phyloP scores from a whole-genome alignment of 2,113 vertebrate genomes.

The Furnarius figulus region DNA sequence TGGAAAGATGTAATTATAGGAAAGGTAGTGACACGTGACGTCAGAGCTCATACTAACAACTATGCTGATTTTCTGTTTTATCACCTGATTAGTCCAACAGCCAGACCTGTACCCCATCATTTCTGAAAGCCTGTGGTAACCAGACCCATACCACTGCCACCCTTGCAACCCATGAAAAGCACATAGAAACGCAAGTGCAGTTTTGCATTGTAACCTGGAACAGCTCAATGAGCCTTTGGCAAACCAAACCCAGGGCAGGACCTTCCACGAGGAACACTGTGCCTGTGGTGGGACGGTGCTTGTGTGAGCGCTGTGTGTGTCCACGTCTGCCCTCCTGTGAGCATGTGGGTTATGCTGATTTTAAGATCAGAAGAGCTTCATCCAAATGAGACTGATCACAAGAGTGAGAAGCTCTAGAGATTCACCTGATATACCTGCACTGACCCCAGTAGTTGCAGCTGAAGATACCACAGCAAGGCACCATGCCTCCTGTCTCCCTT shows the following conservation, averaged over 20 bases:
- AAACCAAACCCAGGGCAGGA: not conserved
- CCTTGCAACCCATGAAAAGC: not conserved
- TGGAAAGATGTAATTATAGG: not conserved
- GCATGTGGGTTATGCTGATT: rapidly evolving
- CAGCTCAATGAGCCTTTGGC: not conserved
- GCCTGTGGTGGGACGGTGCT: rapidly evolving
- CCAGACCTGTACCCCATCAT: not conserved
- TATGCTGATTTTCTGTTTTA: not conserved
- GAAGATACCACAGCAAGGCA: not conserved
- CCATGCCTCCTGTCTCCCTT: not conserved
- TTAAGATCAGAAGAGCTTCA: not conserved
- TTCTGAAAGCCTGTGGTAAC: not conserved
- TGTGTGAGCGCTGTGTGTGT: rapidly evolving
- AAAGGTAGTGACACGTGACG: not conserved
- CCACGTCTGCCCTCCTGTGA: not conserved
- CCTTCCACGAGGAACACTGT: not conserved
- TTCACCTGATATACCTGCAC: not conserved
- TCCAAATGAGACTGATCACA: not conserved
- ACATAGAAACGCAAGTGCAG: not conserved
- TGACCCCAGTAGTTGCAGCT: not conserved
- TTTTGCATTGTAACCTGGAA: not conserved
- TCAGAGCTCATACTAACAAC: not conserved
- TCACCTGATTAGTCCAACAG: not conserved
- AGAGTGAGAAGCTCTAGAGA: not conserved
- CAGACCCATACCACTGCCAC: not conserved